Percentiles rank a stretch among this genome's conserved stretches.
Evolutionary conservation across 2,113 vertebrate genomes (phyloP).

Genomic region (Dinomys branickii): DNA sequence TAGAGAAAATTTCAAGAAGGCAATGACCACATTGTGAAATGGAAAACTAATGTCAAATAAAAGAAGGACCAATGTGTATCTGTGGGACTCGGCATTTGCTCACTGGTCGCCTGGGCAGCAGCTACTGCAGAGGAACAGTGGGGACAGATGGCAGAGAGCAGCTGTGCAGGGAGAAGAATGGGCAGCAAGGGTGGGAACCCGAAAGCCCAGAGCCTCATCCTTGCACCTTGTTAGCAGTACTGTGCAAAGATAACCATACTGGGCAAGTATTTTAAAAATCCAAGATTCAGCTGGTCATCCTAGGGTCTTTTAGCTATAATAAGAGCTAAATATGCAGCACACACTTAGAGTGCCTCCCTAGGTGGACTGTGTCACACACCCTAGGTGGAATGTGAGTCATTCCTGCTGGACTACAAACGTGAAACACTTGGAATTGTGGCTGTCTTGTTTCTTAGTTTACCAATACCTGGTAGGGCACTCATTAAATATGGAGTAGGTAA

Average conservation of each 20-base stretch:
- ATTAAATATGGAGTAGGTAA: neutral
- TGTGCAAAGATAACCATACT: conserved; percentile 36
- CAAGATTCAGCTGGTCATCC: conserved; percentile 35
- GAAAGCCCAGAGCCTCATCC: conserved; percentile 39
- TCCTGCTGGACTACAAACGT: neutral
- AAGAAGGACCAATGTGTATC: neutral
- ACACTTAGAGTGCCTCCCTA: neutral
- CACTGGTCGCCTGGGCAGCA: neutral
- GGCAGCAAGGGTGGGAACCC: neutral
- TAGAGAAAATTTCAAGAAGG: conserved; percentile 38
- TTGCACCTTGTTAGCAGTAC: conserved; percentile 33
- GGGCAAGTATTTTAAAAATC: conserved; percentile 23
- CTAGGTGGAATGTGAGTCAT: neutral
- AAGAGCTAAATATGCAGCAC: conserved; percentile 3
- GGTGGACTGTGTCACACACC: neutral
- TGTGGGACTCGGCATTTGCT: neutral
- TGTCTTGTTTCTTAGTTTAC: neutral
- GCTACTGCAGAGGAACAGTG: neutral
- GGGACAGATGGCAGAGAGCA: conserved; percentile 50
- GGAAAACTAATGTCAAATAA: conserved; percentile 21
- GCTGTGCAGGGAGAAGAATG: conserved; percentile 37
- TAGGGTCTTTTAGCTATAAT: neutral
- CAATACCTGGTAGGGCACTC: neutral
- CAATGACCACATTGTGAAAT: conserved; percentile 25
- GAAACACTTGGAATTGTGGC: neutral